Percentiles rank a stretch among this genome's conserved stretches.
Evolutionary conservation across 1,140 invertebrate species (phyloP).

Genomic region (Lordiphosa stackelbergi): DNA sequence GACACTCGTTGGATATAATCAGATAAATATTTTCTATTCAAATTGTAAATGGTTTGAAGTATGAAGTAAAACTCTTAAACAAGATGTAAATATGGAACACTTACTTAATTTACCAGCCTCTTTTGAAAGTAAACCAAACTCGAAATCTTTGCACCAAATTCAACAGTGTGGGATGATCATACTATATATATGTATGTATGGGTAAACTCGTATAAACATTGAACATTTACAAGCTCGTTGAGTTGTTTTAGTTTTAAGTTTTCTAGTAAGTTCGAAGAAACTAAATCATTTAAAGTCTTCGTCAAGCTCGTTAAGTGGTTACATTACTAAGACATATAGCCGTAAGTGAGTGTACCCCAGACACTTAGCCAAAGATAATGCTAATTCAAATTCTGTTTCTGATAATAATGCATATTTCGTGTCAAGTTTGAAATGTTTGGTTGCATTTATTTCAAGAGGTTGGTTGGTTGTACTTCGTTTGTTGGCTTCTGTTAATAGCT

Average conservation of each 20-base stretch:
- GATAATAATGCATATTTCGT: conserved; percentile 1
- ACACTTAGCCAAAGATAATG: neutral
- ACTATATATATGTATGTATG: too few species aligned
- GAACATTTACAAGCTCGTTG: conserved; percentile 34
- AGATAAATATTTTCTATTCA: too few species aligned
- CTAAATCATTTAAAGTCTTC: conserved; percentile 4
- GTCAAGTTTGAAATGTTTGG: conserved; percentile 24
- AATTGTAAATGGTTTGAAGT: too few species aligned
- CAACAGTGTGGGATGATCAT: too few species aligned
- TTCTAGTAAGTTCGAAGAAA: neutral
- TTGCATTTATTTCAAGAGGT: conserved; percentile 29
- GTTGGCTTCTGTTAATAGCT: conserved; percentile 39
- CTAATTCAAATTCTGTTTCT: neutral
- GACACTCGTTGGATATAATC: too few species aligned
- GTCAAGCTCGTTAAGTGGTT: neutral
- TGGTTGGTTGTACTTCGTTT: conserved; percentile 29
- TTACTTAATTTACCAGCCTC: conserved; percentile 50
- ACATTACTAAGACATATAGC: too few species aligned
- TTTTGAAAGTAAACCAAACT: conserved; percentile 11
- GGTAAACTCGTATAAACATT: conserved; percentile 20
- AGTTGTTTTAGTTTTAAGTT: conserved; percentile 2
- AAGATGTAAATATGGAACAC: conserved; percentile 16
- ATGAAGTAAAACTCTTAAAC: too few species aligned
- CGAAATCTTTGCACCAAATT: conserved; percentile 10
- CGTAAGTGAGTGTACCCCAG: too few species aligned